phyloP scores from a whole-genome alignment of 2,113 vertebrate genomes.

The Calyptommatus sinebrachiatus region DNA sequence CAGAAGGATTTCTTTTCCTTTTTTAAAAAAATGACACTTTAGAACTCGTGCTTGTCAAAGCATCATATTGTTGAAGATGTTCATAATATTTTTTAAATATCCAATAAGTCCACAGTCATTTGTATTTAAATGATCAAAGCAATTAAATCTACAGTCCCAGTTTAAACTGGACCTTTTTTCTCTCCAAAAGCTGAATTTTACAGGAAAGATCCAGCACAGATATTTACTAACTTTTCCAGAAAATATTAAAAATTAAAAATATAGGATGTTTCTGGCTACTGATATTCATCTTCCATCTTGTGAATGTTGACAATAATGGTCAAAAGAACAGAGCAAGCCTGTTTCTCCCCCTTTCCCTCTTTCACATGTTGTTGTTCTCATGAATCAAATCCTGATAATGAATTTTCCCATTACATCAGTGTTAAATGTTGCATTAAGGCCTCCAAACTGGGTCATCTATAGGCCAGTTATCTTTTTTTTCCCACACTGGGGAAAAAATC shows the following conservation, averaged over 20 bases:
- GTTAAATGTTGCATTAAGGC: not conserved
- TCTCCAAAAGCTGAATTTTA: not conserved
- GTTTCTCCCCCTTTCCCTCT: no score
- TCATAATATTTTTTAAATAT: not conserved
- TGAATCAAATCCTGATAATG: not conserved
- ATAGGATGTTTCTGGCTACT: no score
- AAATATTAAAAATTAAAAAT: no score
- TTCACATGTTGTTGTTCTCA: not conserved
- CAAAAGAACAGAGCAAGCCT: no score
- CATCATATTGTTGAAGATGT: not conserved
- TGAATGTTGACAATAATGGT: no score
- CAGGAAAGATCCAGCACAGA: not conserved
- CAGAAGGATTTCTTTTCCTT: not conserved
- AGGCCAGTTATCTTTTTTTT: not conserved
- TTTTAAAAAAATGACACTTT: not conserved
- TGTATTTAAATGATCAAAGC: no score
- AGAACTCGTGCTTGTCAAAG: not conserved
- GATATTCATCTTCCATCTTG: no score
- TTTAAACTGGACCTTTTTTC: not conserved
- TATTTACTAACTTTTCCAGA: not conserved
- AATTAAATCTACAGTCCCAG: rapidly evolving
- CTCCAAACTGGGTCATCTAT: not conserved
- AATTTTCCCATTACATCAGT: not conserved
- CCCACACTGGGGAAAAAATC: not conserved
- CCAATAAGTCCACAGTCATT: no score